These are phyloP conservation scores for Oncorhynchus clarkii DNA, from an alignment of 2,113 vertebrate species.

Conservation along the genomic window DNA sequence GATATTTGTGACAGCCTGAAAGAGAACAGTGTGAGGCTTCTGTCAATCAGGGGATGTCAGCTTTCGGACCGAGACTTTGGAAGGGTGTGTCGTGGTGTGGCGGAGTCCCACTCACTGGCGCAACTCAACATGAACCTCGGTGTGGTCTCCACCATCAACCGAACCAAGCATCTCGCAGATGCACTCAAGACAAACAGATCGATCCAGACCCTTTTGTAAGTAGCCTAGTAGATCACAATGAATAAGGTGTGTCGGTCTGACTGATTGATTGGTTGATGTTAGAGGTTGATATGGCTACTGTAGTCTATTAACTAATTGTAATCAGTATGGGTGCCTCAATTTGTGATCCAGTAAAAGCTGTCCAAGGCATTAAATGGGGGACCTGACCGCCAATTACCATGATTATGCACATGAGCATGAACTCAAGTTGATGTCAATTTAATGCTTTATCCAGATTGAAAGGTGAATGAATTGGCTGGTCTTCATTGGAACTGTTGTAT, in stretches of 20 bases:
- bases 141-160: slow-evolving; percentile 82
- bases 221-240: slow-evolving; percentile 35
- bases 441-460: too few species aligned
- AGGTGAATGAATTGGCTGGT: not conserved
- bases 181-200: slow-evolving; percentile 89
- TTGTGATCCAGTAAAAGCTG: too few species aligned
- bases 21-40: slow-evolving; percentile 86
- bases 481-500: not conserved
- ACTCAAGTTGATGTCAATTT: too few species aligned
- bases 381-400: too few species aligned
- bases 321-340: too few species aligned
- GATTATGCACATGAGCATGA: too few species aligned
- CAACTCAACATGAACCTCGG: slow-evolving; percentile 96
- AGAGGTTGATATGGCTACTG: not conserved
- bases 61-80: slow-evolving; percentile 91
- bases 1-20: slow-evolving; percentile 92
- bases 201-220: slow-evolving; percentile 95
- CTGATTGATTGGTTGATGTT: too few species aligned
- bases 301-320: not conserved
- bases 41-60: slow-evolving; percentile 90
- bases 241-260: not conserved
- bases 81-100: slow-evolving; percentile 86
- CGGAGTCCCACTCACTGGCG: slow-evolving; percentile 83
- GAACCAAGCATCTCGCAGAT: slow-evolving; percentile 87
- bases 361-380: too few species aligned